A percentile compares a stretch with the other conserved stretches of the same genome.
Evolutionary conservation across 2,113 vertebrate genomes (phyloP).

Genomic region (Lutjanus erythropterus): DNA sequence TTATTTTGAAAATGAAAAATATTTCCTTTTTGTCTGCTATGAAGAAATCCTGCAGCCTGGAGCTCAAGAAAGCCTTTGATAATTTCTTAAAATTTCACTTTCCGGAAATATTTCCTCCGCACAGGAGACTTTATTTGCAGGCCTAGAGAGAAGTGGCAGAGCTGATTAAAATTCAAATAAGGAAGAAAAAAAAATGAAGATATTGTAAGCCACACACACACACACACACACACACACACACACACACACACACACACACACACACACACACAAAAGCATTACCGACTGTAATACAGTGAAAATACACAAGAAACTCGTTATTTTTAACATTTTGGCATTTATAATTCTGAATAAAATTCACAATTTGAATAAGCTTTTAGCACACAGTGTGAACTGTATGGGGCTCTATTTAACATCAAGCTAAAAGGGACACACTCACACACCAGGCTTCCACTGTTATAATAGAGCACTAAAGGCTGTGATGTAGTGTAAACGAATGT

Average conservation of each 20-base stretch:
- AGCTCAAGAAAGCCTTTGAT: background rate
- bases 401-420: background rate
- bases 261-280: background rate
- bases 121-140: background rate
- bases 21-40: background rate
- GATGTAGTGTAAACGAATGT: background rate
- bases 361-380: background rate
- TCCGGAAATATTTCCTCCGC: background rate
- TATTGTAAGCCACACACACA: background rate
- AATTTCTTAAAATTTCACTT: background rate
- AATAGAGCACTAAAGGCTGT: background rate
- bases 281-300: background rate
- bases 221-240: background rate
- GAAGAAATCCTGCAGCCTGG: background rate
- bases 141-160: background rate
- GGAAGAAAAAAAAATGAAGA: no score
- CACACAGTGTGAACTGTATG: background rate
- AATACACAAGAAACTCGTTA: background rate
- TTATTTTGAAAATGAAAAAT: conserved; percentile 10
- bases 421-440: background rate
- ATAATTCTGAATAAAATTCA: background rate
- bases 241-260: background rate
- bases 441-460: background rate
- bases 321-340: background rate
- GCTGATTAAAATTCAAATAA: conserved; percentile 23